These are phyloP conservation scores for Dorcus hopei DNA, from an alignment of 2,888 invertebrate genomes.

Conservation along the genomic window DNA sequence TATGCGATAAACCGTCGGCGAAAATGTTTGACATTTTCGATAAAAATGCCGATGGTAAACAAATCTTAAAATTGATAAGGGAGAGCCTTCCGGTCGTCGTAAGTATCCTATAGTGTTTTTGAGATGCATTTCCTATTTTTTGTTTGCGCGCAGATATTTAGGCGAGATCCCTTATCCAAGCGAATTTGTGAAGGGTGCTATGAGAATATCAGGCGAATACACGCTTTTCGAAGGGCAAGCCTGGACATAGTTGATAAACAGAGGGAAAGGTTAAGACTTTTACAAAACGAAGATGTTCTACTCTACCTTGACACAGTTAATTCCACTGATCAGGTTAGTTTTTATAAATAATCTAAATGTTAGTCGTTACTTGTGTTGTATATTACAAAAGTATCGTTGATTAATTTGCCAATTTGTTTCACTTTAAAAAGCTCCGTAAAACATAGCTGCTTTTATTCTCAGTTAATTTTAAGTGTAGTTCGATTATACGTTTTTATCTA, in stretches of 20 bases:
- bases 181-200: slow-evolving; percentile 44
- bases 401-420: too few species aligned
- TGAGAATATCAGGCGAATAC: slow-evolving; percentile 36
- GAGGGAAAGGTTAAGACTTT: slow-evolving; percentile 31
- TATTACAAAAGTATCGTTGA: too few species aligned
- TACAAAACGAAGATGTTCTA: slow-evolving; percentile 24
- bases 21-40: slow-evolving; percentile 46
- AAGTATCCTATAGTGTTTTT: slow-evolving; percentile 27
- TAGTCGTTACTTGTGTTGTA: neutral
- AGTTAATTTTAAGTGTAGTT: too few species aligned
- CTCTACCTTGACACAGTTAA: slow-evolving; percentile 29
- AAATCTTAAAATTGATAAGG: slow-evolving; percentile 45
- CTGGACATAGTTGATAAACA: slow-evolving; percentile 38
- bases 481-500: too few species aligned
- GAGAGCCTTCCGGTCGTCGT: slow-evolving; percentile 46
- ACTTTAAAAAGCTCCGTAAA: too few species aligned
- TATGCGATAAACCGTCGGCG: slow-evolving; percentile 40
- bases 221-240: slow-evolving; percentile 38
- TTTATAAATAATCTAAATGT: neutral
- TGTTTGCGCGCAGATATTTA: slow-evolving; percentile 41
- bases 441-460: too few species aligned
- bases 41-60: slow-evolving; percentile 43
- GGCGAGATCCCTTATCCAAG: slow-evolving; percentile 47
- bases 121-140: neutral
- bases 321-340: slow-evolving; percentile 22